Evolutionary conservation across 1,140 invertebrate genomes (phyloP).

Genomic region (Bombus superbus): DNA sequence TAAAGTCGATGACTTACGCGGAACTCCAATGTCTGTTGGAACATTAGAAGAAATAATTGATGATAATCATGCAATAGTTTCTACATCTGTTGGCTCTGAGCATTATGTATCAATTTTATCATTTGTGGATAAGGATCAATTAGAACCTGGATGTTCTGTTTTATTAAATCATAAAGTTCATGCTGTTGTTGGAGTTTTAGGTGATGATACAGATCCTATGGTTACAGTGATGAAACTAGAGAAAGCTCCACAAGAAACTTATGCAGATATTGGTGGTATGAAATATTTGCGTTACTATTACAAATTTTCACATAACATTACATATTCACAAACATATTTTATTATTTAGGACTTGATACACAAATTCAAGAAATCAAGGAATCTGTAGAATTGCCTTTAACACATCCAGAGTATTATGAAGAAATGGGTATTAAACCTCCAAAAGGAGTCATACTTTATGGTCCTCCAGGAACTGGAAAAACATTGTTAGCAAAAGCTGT

Average conservation of each 20-base stretch:
- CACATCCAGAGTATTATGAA: constrained; percentile 99
- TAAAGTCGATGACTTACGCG: constrained; percentile 99
- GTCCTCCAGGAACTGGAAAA: constrained; percentile 99
- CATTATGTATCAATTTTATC: constrained; percentile 99
- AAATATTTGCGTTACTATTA: neutral
- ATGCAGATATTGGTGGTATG: constrained; percentile 98
- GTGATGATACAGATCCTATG: constrained; percentile 99
- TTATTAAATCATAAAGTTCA: constrained; percentile 99
- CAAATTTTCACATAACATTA: neutral
- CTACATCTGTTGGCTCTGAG: constrained; percentile 99
- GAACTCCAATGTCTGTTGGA: constrained; percentile 99
- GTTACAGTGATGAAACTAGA: constrained; percentile 99
- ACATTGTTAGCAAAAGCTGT: constrained; percentile 99
- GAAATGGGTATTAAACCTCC: constrained; percentile 99
- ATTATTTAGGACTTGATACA: constrained; percentile 91
- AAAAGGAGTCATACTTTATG: constrained; percentile 99
- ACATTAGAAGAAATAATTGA: constrained; percentile 99
- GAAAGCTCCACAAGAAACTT: constrained; percentile 99
- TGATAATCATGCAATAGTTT: constrained; percentile 99
- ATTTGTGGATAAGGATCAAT: constrained; percentile 99
- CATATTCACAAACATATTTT: constrained; percentile 34
- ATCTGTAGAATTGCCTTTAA: constrained; percentile 98
- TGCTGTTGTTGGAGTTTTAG: constrained; percentile 98
- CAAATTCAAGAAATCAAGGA: constrained; percentile 99
- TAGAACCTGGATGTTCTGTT: constrained; percentile 99